Evolutionary conservation across 2,888 invertebrate genomes (phyloP), one percentile per base, ranked within the genome.

Genomic region (Uropetala carovei): DNA sequence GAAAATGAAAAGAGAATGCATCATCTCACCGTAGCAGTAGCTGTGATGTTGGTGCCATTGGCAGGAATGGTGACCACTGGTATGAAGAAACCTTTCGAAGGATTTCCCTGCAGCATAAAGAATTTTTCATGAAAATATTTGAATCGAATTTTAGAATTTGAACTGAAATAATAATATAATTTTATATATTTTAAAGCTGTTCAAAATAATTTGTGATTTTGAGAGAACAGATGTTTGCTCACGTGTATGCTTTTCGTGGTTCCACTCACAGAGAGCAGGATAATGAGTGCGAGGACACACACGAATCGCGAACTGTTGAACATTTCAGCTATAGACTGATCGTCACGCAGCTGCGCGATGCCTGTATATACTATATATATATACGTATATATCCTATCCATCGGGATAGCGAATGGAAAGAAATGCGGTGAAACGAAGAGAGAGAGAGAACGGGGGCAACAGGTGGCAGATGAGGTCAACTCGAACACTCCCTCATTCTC

Each of bases 31-130:
- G 75, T 75, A 0, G 75, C 89, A 0, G 89, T 89, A 30, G 64
- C 89, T 43, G 89, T 89, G n/a, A 89, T n/a, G 43, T 89, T 89
- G 30, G 83, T 56, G 60, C 64, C 89, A 30, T 30, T 86, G 0
- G 56, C 43, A n/a, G 89, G 89, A 0, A 89, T 5, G 43, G 27
- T 43, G 64, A 89, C 27, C 56, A 89, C 64, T 13, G 89, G 89
- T 11, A 89, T 4, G 68, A 89, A 89, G 43, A 89, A 18, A 14
- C 60, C n/a, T 30, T 89, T 89, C 11, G 60, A 64, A 11, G 86
- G 59, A 8, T 57, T 22, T 30, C 89, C 64, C 89, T 89, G 89
- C 18, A 64, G 43, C n/a, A 89, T n/a, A 4, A 10, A 68, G 43
- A 56, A n/a, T n/a, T 43, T 43, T 43, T 5, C 5, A 43, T 43